Base-by-base conservation (phyloP, 2,888 invertebrate species). In the Hecatera dysodea region DNA sequence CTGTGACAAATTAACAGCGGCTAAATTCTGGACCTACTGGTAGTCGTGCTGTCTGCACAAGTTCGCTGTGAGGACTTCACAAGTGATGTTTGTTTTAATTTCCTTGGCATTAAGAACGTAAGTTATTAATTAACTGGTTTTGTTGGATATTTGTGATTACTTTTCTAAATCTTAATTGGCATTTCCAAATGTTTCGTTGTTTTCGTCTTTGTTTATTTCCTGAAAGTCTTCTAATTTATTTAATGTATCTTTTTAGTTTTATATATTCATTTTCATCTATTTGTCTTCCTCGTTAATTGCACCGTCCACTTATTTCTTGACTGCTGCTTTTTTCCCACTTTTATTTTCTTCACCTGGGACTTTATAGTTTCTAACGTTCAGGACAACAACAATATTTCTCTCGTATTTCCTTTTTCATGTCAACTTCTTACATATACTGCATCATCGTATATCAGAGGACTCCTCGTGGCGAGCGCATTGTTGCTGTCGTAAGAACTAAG, bases 1-100 rank as follows among this genome's bases (percentile, higher is more conserved):
- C 94, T 92, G 95, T 95, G 95, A 95, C 95, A 95, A 95, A 96
- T 95, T 95, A 96, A 95, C 95, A 94, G 92, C 92, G 90, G 91
- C 93, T 94, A 93, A 95, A 95, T 95, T 94, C 91, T 90, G 92
- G 90, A 89, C 91, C 92, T 89, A 84, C 74, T 67, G 57, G 81
- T 66, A 82, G 67, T 78, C 62, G 52, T 42, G 48, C 72, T 85
- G 62, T 72, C 60, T 73, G 42, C 52, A 69, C 55, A 64, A 72
- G 67, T 66, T 81, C 33, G n/a, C 17, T 69, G 59, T 60, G 62
- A 72, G 66, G 63, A 65, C 27, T 67, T 67, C 55, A 39, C 36
- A 62, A 77, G 27, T 68, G 17, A 22, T 66, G 48, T 29, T 57
- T 29, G 36, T 36, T 56, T 66, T 55, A 63, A 42, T 60, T 72